Conservation (phyloP, 2,797 vertebrate genomes). For the Pelodytes ibericus region DNA sequence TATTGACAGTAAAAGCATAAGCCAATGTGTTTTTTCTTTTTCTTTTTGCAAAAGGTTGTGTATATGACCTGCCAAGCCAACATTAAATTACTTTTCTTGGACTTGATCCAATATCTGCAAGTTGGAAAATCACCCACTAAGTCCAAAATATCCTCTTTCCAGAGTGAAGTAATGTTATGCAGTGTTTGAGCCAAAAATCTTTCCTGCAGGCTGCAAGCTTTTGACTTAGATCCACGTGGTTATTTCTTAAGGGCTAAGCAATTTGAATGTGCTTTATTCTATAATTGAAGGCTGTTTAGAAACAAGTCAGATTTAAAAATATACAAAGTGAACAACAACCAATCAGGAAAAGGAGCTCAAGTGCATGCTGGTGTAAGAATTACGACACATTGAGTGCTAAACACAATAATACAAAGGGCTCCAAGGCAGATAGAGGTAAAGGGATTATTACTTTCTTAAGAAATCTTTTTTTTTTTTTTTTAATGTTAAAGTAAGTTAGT, state of each 20-base stretch:
- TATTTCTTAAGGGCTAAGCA: constrained; percentile 20
- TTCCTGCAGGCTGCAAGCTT: constrained; percentile 51
- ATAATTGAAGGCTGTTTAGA: not conserved
- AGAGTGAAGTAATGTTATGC: constrained; percentile 59
- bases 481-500: too few relatives aligned
- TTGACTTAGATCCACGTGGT: constrained; percentile 53
- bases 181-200: constrained; percentile 28
- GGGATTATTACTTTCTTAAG: too few relatives aligned
- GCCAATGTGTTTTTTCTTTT: not conserved
- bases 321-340: not conserved
- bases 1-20: constrained; percentile 19
- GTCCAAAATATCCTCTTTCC: constrained; percentile 56
- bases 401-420: too few relatives aligned
- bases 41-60: constrained; percentile 30
- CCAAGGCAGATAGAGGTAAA: too few relatives aligned
- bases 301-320: not conserved
- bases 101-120: constrained; percentile 49
- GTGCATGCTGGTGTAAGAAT: too few relatives aligned
- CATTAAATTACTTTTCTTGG: constrained; percentile 62
- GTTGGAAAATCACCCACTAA: constrained; percentile 47
- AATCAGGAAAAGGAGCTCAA: not conserved
- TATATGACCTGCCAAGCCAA: constrained; percentile 56
- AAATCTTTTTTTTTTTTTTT: too few relatives aligned
- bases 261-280: not conserved
- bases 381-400: too few relatives aligned